Evolutionary conservation across 2,888 invertebrate genomes (phyloP), one percentile per base, ranked within the genome.

Genomic region (Nebria salina): DNA sequence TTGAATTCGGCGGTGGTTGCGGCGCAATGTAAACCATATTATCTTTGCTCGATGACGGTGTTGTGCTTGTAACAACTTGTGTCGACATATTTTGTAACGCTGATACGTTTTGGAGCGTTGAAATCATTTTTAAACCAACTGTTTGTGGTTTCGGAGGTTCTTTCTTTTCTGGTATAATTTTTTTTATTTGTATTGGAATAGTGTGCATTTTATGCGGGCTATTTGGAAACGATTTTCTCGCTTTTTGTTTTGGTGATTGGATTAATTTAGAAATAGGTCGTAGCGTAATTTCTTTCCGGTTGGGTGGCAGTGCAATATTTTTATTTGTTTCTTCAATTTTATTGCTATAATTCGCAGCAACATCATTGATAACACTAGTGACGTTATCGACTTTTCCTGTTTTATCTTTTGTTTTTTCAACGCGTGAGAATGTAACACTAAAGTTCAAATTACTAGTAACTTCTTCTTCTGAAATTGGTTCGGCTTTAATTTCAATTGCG

Each of bases 221-320:
- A 74, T 83, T 75, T 79, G 88, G 87, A 77, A 88, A 88, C 0
- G 87, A 86, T 84, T 88, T 88, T 65, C 88, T 82, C 1, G 88
- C 88, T 81, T 86, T 85, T 75, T 87, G 87, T 83, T 87, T 87
- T 0, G 85, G 83, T 42, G 66, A 77, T 64, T 79, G 75, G 11
- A 77, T 77, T 43, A 82, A 54, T 73, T 82, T 81, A 64, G 81
- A 76, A 15, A 81, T 76, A n/a, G 81, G 81, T 65, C 75, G 70
- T n/a, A 81, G 66, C 9, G 76, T 81, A 54, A 81, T 81, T 73
- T 81, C 81, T 76, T 77, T 82, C 43, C 72, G 20, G 64, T 75
- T 74, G 9, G 15, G 79, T 2, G 26, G 73, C 54, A 74, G 26
- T 43, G 20, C 15, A 73, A 15, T 41, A 65, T 73, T 68, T 65